Conservation (phyloP, 2,888 invertebrate species). For the Acanthosoma haemorrhoidale region DNA sequence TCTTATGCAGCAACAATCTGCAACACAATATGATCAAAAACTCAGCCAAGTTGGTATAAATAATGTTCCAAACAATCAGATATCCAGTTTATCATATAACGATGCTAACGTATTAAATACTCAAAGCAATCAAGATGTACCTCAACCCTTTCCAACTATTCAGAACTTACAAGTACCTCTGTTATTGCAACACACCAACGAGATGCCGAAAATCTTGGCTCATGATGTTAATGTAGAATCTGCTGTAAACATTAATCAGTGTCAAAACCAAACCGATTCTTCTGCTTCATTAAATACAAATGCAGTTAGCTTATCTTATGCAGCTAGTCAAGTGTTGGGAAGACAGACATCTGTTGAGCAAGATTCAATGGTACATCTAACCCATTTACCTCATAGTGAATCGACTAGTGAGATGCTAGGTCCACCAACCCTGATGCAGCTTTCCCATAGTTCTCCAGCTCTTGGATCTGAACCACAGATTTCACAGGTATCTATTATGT, state of each 20-base stretch:
- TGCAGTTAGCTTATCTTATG: neutral
- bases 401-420: neutral
- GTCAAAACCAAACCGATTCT: neutral
- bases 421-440: conserved; percentile 27
- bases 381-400: neutral
- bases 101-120: neutral
- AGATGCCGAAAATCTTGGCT: neutral
- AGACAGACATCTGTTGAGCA: conserved; percentile 15
- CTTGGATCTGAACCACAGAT: neutral
- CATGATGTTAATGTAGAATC: neutral
- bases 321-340: neutral
- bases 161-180: neutral
- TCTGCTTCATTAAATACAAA: neutral
- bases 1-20: neutral
- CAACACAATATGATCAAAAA: neutral
- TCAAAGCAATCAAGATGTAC: neutral
- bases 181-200: neutral
- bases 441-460: conserved; percentile 24
- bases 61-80: neutral
- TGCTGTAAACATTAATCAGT: neutral
- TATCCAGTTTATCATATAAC: neutral
- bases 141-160: neutral
- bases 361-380: neutral
- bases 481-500: neutral
- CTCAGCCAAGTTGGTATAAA: neutral